Conservation (phyloP, 2,888 invertebrate genomes). For the Drosophila pseudotalamancana region DNA sequence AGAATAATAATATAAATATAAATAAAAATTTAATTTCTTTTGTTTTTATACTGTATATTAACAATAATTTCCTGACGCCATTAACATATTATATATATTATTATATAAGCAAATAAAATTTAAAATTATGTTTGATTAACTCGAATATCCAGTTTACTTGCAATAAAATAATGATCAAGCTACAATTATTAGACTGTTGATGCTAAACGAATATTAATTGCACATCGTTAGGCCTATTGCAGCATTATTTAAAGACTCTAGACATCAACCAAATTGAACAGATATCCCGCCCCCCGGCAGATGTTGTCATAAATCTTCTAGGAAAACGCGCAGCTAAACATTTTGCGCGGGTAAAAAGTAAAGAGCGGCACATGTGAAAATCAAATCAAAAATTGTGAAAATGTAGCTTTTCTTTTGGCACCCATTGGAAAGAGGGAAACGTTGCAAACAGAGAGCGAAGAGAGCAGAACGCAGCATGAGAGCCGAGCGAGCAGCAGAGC, state of each 20-base stretch:
- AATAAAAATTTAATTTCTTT: too few species aligned
- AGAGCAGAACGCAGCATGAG: slow-evolving; percentile 26
- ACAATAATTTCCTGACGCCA: too few species aligned
- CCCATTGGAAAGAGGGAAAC: slow-evolving; percentile 16
- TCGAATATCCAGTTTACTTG: too few species aligned
- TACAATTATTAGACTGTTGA: background rate
- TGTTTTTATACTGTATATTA: too few species aligned
- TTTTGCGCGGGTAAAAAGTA: slow-evolving; percentile 59
- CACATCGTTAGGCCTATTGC: background rate
- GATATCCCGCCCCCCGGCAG: slow-evolving; percentile 15
- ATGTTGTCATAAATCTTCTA: slow-evolving; percentile 51
- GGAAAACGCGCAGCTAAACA: slow-evolving; percentile 20
- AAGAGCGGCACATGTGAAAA: slow-evolving; percentile 39
- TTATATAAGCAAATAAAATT: too few species aligned
- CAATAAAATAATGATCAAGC: background rate
- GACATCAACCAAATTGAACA: background rate
- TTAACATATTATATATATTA: too few species aligned
- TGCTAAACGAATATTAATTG: slow-evolving; percentile 7
- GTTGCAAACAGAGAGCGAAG: slow-evolving; percentile 30
- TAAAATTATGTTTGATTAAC: too few species aligned
- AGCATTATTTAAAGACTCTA: slow-evolving; percentile 2
- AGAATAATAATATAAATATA: too few species aligned
- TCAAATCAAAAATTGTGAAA: slow-evolving; percentile 21
- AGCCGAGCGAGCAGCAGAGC: slow-evolving; percentile 33
- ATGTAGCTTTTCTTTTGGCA: slow-evolving; percentile 10